Base-by-base conservation (phyloP, 2,888 invertebrate species). In the Adela reaumurella region DNA sequence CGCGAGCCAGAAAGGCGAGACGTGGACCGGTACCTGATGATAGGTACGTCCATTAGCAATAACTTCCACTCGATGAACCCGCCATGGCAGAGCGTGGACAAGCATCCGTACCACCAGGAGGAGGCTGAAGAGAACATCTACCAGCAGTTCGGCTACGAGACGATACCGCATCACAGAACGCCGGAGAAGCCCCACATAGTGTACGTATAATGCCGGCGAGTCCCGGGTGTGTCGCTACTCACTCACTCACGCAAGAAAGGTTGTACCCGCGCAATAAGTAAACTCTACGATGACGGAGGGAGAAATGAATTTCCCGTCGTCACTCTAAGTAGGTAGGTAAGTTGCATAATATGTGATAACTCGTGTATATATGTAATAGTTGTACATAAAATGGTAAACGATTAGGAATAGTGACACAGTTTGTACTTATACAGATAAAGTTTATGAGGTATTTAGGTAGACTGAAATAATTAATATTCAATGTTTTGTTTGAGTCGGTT, bases 141-240 rank as follows among this genome's bases (percentile, higher is more conserved):
- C 58, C 79, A 80, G 55, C 80, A 80, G 56, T 80, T 80, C 52
- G 77, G 77, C 2, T 80, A 80, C 55, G 80, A 80, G 61, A 79
- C 80, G 14, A 80, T 80, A 47, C 79, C 80, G 53, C 77, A 72
- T 52, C 80, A 80, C 59, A 68, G 76, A 60, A 78, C 80, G 55
- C 78, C 79, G 49, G 81, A 81, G 59, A 79, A 81, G 65, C 81
- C 82, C 52, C 82, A 82, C 67, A 81, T 82, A 73, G 82, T 81
- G 68, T 82, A 82, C 59, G 82, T 82, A 60, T 82, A 81, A 79
- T 78, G n/a, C 8, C 24, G 24, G 24, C 24, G 24, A n/a, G 5
- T 24, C 24, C 24, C 24, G 24, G 8, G 24, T n/a, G n/a, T n/a
- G n/a, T n/a, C n/a, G n/a, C n/a, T n/a, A n/a, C n/a, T n/a, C n/a